Percentiles rank a stretch among this genome's conserved stretches.
Conservation (phyloP, 1,140 invertebrate genomes). For the Bombus superbus region DNA sequence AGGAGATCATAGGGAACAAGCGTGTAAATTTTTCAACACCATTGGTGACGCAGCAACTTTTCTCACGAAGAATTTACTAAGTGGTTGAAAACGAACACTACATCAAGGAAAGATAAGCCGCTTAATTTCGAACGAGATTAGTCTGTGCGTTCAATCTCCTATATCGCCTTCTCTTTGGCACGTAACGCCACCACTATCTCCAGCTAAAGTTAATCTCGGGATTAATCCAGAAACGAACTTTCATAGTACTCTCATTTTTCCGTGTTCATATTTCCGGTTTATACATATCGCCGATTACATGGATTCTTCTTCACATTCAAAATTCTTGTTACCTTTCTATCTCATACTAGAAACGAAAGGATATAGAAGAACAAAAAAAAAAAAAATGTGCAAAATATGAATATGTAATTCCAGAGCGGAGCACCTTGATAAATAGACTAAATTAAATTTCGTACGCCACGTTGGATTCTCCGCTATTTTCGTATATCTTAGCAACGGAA, state of each 20-base stretch:
- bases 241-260: slow-evolving; percentile 46
- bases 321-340: neutral
- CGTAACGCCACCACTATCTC: slow-evolving; percentile 58
- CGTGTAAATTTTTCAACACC: slow-evolving; percentile 50
- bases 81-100: slow-evolving; percentile 54
- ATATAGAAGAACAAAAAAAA: neutral
- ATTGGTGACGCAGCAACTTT: slow-evolving; percentile 36
- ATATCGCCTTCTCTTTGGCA: slow-evolving; percentile 61
- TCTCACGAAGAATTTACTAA: slow-evolving; percentile 54
- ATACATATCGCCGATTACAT: slow-evolving; percentile 37
- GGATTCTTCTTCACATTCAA: neutral
- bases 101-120: slow-evolving; percentile 67
- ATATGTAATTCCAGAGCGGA: neutral
- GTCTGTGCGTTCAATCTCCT: slow-evolving; percentile 62
- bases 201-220: slow-evolving; percentile 61
- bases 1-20: neutral
- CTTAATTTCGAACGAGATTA: slow-evolving; percentile 72
- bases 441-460: neutral
- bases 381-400: too few species aligned
- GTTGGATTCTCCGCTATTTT: neutral
- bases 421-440: neutral
- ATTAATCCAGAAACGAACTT: slow-evolving; percentile 66
- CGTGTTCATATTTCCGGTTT: slow-evolving; percentile 50
- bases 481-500: too few species aligned
- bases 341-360: too few species aligned